These are phyloP conservation scores for Drosophila crucigera DNA, from an alignment of 2,888 invertebrate genomes.

Conservation along the genomic window DNA sequence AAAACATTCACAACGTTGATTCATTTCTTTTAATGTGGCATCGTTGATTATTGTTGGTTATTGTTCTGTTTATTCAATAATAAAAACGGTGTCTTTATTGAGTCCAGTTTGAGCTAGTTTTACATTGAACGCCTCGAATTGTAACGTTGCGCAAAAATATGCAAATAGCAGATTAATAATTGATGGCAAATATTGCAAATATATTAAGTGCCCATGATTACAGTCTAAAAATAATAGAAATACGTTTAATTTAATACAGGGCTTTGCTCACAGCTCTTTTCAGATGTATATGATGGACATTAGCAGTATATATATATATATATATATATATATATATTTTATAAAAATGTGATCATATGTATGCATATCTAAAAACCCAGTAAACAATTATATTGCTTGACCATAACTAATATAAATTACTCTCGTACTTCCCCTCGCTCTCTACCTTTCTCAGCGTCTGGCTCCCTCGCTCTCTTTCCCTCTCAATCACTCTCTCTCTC, in stretches of 20 bases:
- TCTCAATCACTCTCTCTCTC: not conserved
- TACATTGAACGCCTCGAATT: conserved; percentile 5
- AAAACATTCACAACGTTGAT: not conserved
- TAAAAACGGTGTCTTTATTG: conserved; percentile 40
- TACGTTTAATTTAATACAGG: conserved; percentile 1
- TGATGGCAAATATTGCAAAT: conserved; percentile 2
- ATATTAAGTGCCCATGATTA: not conserved
- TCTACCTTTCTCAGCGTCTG: not conserved
- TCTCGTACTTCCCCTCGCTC: conserved; percentile 2
- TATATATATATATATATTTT: not conserved
- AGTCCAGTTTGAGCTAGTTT: conserved; percentile 53
- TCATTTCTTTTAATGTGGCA: not conserved
- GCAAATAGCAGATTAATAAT: conserved; percentile 13
- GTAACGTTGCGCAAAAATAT: conserved; percentile 2
- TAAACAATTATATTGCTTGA: conserved; percentile 28
- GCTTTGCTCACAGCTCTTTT: not conserved
- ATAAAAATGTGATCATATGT: not conserved
- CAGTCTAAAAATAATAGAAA: not conserved
- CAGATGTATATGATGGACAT: not conserved
- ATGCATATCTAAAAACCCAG: conserved; percentile 5
- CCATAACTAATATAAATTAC: not conserved
- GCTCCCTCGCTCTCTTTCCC: not conserved
- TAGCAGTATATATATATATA: conserved; percentile 2
- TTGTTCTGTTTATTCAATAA: conserved; percentile 7
- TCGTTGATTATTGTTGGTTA: not conserved